Evolutionary conservation across 1,140 invertebrate species (phyloP).

Genomic region (Xylocopa sonorina): DNA sequence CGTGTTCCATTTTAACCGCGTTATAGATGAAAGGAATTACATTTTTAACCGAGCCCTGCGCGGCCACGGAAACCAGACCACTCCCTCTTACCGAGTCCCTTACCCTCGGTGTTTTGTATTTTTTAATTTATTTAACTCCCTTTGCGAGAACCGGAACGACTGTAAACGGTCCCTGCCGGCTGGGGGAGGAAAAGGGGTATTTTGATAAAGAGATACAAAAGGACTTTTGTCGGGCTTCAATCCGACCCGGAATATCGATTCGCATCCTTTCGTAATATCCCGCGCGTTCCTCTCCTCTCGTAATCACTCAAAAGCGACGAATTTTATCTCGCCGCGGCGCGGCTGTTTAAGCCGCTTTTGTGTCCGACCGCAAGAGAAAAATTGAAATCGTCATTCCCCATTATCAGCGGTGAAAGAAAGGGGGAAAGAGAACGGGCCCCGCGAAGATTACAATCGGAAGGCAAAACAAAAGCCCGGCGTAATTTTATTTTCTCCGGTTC

Average conservation of each 20-base stretch:
- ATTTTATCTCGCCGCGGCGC: neutral
- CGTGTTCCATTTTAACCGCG: neutral
- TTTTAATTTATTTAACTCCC: too few species aligned
- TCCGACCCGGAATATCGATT: neutral
- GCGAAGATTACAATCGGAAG: too few species aligned
- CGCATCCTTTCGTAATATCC: constrained; percentile 1
- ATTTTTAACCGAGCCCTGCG: too few species aligned
- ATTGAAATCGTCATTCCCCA: constrained; percentile 2
- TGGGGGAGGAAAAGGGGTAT: neutral
- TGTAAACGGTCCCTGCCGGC: neutral
- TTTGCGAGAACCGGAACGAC: too few species aligned
- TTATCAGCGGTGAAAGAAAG: neutral
- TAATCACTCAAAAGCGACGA: constrained; percentile 5
- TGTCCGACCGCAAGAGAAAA: neutral
- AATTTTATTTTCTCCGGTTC: constrained; percentile 1
- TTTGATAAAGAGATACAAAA: neutral
- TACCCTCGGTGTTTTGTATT: too few species aligned
- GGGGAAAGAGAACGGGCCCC: too few species aligned
- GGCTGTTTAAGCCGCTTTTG: neutral
- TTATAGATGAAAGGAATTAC: too few species aligned
- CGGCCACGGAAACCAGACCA: too few species aligned
- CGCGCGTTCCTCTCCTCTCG: neutral
- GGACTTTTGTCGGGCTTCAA: neutral
- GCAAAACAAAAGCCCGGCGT: too few species aligned
- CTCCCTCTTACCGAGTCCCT: too few species aligned